phyloP scores from a whole-genome alignment of 2,797 vertebrate species.

The Hipposideros larvatus region DNA sequence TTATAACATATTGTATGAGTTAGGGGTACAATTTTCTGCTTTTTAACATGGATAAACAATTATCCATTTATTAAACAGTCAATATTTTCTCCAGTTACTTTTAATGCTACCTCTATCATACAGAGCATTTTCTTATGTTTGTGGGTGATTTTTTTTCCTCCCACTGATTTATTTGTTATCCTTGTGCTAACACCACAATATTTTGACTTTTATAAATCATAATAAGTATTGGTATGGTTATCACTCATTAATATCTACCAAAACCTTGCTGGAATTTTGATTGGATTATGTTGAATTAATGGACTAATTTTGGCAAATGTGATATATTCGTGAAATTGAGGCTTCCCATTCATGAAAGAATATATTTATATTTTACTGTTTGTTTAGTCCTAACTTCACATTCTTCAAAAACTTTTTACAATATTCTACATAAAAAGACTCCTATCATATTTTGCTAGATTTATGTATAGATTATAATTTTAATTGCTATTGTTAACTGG shows the following conservation, averaged over 20 bases:
- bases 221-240: background rate
- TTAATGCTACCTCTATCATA: background rate
- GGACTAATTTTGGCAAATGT: background rate
- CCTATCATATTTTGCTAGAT: background rate
- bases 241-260: background rate
- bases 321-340: background rate
- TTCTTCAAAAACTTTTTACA: background rate
- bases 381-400: background rate
- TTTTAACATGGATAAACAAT: background rate
- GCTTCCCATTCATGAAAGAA: background rate
- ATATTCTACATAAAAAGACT: background rate
- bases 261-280: background rate
- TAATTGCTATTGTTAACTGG: background rate
- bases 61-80: background rate
- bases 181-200: background rate
- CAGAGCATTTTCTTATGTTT: background rate
- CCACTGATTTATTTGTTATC: background rate
- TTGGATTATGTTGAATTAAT: background rate
- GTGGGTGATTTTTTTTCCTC: background rate
- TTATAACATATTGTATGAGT: background rate
- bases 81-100: background rate
- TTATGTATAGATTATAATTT: background rate
- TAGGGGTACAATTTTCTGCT: background rate
- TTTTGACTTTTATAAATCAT: conserved; percentile 20
- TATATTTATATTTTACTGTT: background rate